phyloP scores from a whole-genome alignment of 2,888 invertebrate species.

The Spisula solida region DNA sequence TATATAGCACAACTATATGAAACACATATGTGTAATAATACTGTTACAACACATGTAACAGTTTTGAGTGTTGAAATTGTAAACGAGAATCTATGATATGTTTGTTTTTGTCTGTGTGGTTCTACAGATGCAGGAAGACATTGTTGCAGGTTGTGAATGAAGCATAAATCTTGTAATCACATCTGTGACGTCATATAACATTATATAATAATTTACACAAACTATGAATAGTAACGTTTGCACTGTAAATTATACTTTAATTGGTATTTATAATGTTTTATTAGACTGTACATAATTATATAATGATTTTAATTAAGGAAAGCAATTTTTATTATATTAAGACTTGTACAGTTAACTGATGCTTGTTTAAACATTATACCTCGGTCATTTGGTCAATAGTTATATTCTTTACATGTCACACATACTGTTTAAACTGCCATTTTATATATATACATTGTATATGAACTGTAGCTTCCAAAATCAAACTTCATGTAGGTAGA shows the following conservation, averaged over 20 bases:
- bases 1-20: not conserved
- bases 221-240: conserved; percentile 1
- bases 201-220: not conserved
- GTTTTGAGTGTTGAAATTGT: not conserved
- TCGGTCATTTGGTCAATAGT: conserved; percentile 6
- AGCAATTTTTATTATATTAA: conserved; percentile 15
- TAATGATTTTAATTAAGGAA: conserved; percentile 2
- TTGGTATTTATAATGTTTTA: conserved; percentile 27
- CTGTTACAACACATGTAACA: not conserved
- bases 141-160: conserved; percentile 3
- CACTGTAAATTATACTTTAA: not conserved
- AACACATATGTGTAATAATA: not conserved
- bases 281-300: conserved; percentile 6
- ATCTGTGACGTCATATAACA: not conserved
- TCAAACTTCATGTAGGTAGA: not conserved
- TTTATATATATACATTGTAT: not conserved
- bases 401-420: not conserved
- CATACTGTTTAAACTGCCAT: conserved; percentile 23
- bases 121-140: not conserved
- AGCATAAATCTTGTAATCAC: not conserved
- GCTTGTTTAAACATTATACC: conserved; percentile 11
- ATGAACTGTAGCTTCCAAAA: conserved; percentile 25
- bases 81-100: not conserved
- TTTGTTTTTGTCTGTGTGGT: not conserved
- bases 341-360: not conserved